These are phyloP conservation scores for Gorsachius magnificus DNA, from an alignment of 2,797 vertebrate genomes.

Conservation along the genomic window DNA sequence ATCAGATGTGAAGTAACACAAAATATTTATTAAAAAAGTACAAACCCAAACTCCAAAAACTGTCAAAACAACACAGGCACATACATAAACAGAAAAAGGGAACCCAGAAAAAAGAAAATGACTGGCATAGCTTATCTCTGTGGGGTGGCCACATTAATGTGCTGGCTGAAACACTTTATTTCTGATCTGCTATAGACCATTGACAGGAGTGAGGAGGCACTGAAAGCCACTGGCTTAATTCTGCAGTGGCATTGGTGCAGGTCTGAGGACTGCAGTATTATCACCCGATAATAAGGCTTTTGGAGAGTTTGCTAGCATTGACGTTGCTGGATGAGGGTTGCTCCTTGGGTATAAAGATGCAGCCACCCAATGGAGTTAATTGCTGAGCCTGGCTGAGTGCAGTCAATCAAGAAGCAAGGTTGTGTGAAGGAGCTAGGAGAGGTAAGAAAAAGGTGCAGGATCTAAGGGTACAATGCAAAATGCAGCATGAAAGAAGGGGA, in stretches of 20 bases:
- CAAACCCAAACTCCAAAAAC: not conserved
- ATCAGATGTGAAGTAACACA: not conserved
- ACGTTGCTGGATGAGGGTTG: not conserved
- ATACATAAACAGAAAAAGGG: not conserved
- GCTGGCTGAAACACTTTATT: not conserved
- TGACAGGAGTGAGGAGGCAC: not conserved
- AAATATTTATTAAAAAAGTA: not conserved
- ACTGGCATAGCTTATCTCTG: too few species aligned
- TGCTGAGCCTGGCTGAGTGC: not conserved
- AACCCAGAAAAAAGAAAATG: not conserved
- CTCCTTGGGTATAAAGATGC: not conserved
- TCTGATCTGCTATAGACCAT: not conserved
- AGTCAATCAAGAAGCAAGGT: not conserved
- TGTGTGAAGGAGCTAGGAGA: not conserved
- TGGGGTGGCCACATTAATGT: too few species aligned
- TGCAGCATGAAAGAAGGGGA: not conserved
- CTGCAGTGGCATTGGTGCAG: not conserved
- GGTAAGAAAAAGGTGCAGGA: not conserved
- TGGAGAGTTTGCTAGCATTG: not conserved
- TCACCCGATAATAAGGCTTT: not conserved
- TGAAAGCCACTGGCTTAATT: not conserved
- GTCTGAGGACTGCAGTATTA: not conserved
- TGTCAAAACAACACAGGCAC: not conserved
- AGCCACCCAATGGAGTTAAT: too few species aligned
- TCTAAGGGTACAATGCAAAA: not conserved